Percentiles rank a stretch among this genome's conserved stretches.
Conservation (phyloP, 1,140 invertebrate species). For the Drosophila ohnishii region DNA sequence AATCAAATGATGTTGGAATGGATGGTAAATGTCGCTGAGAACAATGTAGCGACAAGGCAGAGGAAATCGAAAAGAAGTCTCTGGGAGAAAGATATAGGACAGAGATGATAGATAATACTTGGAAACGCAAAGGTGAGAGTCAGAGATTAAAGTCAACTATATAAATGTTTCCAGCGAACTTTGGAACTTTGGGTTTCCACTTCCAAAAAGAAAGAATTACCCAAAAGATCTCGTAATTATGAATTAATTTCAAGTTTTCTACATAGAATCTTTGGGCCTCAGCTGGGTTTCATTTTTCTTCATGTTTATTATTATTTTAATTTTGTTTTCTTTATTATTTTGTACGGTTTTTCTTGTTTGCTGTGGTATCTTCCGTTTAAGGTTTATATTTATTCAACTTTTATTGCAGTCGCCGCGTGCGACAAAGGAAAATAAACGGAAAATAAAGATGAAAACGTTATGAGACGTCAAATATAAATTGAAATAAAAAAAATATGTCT, state of each 20-base stretch:
- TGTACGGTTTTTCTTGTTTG: constrained; percentile 4
- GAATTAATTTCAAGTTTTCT: background rate
- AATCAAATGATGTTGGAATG: constrained; percentile 19
- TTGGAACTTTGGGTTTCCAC: background rate
- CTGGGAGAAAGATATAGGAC: constrained; percentile 8
- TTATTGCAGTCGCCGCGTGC: constrained; percentile 23
- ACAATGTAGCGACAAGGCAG: constrained; percentile 3
- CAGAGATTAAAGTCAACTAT: constrained; percentile 2
- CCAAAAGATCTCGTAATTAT: background rate
- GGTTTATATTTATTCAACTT: constrained; percentile 37
- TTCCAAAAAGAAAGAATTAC: background rate
- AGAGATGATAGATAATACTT: constrained; percentile 20
- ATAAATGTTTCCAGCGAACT: constrained; percentile 6
- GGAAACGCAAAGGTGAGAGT: background rate
- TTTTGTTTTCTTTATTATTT: constrained; percentile 21
- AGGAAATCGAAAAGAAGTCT: constrained; percentile 19
- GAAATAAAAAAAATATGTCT: constrained; percentile 10
- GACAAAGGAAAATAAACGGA: constrained; percentile 31
- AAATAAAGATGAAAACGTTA: constrained; percentile 17
- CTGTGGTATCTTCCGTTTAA: constrained; percentile 23
- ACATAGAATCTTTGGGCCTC: background rate
- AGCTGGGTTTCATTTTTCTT: constrained; percentile 11
- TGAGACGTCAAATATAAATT: constrained; percentile 15
- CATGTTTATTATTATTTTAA: constrained; percentile 36
- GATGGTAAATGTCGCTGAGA: constrained; percentile 17